Base-by-base conservation (phyloP, 1,140 invertebrate genomes). In the Papilio polyxenes region DNA sequence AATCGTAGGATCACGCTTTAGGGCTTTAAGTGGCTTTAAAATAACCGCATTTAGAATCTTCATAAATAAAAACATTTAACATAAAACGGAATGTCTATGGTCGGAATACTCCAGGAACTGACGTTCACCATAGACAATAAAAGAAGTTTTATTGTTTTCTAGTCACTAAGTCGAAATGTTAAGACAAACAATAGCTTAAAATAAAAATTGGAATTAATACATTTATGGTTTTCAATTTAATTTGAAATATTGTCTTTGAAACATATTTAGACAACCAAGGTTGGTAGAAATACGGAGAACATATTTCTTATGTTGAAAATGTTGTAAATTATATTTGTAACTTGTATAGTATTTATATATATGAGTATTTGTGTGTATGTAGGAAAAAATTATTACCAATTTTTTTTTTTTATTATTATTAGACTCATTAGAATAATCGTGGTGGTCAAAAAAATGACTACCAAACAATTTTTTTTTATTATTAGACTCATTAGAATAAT, bases 41-140 rank as follows among this genome's bases (percentile, higher is more conserved):
- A 31, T 53, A 44, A 76, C 11, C 10, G 23, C 49, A 51, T 77
- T 77, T 77, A 53, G 51, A 77, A 56, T 56, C 56, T 8, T 53
- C 76, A 62, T 62, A 31, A 62, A 6, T 79, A 79, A 17, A 62
- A 59, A 79, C 76, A 56, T 51, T 78, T 59, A 78, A 48, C 75
- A 62, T 79, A 62, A 20, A 62, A 79, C 8, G 23, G 53, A 79
- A 53, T 79, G 56, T 79, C 75, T 77, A 77, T 77, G 75, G 75
- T 56, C 23, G 49, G 53, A 59, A 79, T 59, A 53, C 53, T 53
- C 6, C 17, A 40, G 76, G 31, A 8, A 62, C 13, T 79, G 76
- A 79, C 76, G 76, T 79, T 62, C 40, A 79, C 76, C 76, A 79
- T 79, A 79, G 76, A 79, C 76, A 79, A 15, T 79, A 62, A 59